Conservation (phyloP, 1,140 invertebrate species). For the Ceratoteleas bidentatus region DNA sequence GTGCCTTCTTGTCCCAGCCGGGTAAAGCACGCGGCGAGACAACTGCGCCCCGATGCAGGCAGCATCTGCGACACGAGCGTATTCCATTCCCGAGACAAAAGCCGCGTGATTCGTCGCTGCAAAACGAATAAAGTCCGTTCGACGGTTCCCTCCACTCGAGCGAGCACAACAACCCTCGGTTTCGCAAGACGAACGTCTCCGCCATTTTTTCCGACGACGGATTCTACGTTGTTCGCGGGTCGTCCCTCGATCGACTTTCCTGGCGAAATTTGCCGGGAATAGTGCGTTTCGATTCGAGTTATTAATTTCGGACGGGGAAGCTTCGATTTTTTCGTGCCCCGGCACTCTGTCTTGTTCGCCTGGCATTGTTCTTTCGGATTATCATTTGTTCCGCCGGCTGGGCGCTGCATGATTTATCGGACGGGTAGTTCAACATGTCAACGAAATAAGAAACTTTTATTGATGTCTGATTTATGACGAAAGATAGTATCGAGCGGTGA, state of each 20-base stretch:
- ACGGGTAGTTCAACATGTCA: neutral
- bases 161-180: slow-evolving; percentile 49
- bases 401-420: neutral
- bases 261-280: neutral
- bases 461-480: neutral
- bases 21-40: slow-evolving; percentile 59
- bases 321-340: too few species aligned
- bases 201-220: slow-evolving; percentile 25
- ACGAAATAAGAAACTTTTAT: slow-evolving; percentile 1
- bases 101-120: slow-evolving; percentile 60
- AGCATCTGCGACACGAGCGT: slow-evolving; percentile 66
- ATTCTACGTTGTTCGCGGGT: too few species aligned
- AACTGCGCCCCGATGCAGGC: slow-evolving; percentile 47
- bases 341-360: neutral
- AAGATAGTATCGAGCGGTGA: neutral
- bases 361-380: neutral
- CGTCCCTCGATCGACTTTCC: too few species aligned
- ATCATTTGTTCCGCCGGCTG: neutral
- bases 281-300: neutral
- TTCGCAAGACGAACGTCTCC: slow-evolving; percentile 30
- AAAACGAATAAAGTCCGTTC: slow-evolving; percentile 67
- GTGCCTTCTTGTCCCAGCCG: slow-evolving; percentile 65
- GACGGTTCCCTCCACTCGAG: slow-evolving; percentile 43
- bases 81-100: slow-evolving; percentile 66
- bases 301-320: neutral